Percentiles rank a stretch among this genome's conserved stretches.
Evolutionary conservation across 1,140 invertebrate genomes (phyloP).

Genomic region (Bradysia coprophila): DNA sequence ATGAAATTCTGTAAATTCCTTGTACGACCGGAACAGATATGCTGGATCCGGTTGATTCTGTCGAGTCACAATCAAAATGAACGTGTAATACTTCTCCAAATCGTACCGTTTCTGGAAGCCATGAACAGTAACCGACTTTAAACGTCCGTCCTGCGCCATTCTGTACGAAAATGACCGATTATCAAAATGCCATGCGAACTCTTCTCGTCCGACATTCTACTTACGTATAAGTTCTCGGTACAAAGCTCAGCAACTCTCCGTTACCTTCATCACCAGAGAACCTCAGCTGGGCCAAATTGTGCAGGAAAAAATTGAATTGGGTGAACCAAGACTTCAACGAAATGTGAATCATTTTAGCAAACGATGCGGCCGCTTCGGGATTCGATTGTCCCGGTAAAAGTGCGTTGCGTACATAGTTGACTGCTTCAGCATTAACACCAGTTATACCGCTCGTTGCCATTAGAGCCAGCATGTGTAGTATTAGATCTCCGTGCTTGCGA

Average conservation of each 20-base stretch:
- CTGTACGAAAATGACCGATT: constrained; percentile 27
- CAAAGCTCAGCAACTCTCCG: constrained; percentile 76
- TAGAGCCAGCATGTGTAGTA: constrained; percentile 85
- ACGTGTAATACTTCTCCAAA: constrained; percentile 97
- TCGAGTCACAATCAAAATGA: constrained; percentile 72
- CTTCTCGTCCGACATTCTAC: constrained; percentile 14
- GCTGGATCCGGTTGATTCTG: constrained; percentile 67
- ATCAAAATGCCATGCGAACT: neutral
- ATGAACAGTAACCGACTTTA: constrained; percentile 69
- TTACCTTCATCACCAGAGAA: constrained; percentile 72
- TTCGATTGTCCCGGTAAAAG: constrained; percentile 78
- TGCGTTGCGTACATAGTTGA: constrained; percentile 80
- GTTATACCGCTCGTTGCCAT: constrained; percentile 91
- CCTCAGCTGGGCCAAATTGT: constrained; percentile 87
- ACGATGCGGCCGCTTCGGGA: constrained; percentile 83
- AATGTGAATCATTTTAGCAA: constrained; percentile 81
- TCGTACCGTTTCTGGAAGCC: constrained; percentile 89
- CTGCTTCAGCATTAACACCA: constrained; percentile 79
- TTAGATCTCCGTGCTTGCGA: constrained; percentile 78
- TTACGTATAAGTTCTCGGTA: constrained; percentile 86
- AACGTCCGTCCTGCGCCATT: constrained; percentile 74
- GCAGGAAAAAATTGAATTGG: constrained; percentile 94
- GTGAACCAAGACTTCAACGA: constrained; percentile 78
- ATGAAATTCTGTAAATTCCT: constrained; percentile 92
- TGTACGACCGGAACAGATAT: constrained; percentile 81